phyloP scores from a whole-genome alignment of 2,797 vertebrate species.

The Cossypha dichroa region DNA sequence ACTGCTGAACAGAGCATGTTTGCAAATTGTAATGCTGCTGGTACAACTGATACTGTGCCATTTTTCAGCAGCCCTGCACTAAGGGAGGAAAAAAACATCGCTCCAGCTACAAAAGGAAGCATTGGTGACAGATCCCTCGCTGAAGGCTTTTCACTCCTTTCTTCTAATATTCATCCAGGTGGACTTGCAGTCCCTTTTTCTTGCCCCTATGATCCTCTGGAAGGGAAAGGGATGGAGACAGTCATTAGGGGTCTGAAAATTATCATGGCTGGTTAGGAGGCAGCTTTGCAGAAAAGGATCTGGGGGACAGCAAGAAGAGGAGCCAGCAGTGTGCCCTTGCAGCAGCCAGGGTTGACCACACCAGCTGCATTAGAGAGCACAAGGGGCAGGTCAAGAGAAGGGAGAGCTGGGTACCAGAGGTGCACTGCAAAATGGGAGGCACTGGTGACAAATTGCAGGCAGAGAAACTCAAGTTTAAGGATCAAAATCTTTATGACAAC shows the following conservation, averaged over 20 bases:
- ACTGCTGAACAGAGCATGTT: conserved; percentile 2
- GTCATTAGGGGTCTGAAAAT: background rate
- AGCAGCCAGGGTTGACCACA: background rate
- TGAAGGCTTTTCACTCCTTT: background rate
- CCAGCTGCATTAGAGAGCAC: background rate
- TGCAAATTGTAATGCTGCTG: conserved; percentile 38
- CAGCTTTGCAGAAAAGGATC: background rate
- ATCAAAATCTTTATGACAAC: background rate
- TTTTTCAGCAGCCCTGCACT: conserved; percentile 4
- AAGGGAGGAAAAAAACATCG: background rate
- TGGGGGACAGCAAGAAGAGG: background rate
- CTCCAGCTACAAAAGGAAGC: background rate
- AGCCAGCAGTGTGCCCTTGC: background rate
- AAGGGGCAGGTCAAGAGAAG: background rate
- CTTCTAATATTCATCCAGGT: background rate
- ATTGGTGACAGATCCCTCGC: rapidly evolving
- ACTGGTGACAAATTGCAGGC: background rate
- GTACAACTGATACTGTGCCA: conserved; percentile 24
- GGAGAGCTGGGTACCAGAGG: background rate
- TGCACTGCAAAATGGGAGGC: background rate
- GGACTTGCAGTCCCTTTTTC: background rate
- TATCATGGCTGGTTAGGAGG: background rate
- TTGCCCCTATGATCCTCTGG: background rate
- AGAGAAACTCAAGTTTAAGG: background rate
- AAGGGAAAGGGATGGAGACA: background rate